These are phyloP conservation scores for Grapholita molesta DNA, from an alignment of 1,140 invertebrate genomes.

Conservation along the genomic window DNA sequence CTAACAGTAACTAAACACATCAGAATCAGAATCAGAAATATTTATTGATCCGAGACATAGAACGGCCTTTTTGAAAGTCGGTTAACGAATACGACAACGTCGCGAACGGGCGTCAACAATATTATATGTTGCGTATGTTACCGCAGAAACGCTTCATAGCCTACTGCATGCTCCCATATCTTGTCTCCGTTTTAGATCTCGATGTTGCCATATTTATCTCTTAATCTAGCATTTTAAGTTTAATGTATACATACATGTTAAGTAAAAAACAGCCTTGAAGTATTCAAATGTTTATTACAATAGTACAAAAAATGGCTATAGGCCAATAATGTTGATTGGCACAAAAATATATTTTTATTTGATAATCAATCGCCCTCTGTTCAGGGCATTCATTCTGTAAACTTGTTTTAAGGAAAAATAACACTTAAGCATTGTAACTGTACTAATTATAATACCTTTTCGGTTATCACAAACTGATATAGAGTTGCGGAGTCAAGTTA, in stretches of 20 bases:
- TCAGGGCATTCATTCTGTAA: no score
- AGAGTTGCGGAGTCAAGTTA: not conserved
- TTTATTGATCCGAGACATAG: not conserved
- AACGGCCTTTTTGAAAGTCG: not conserved
- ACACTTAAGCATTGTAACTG: not conserved
- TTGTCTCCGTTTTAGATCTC: constrained; percentile 41
- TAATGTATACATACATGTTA: not conserved
- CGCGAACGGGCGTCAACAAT: constrained; percentile 28
- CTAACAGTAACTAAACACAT: no score
- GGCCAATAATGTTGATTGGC: no score
- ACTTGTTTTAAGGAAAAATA: not conserved
- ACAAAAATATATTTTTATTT: no score
- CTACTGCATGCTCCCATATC: constrained; percentile 55
- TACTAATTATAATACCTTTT: not conserved
- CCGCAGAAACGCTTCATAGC: constrained; percentile 57
- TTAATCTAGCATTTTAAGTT: not conserved
- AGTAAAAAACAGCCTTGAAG: no score
- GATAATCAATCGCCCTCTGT: no score
- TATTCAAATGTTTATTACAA: no score
- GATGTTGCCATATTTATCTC: constrained; percentile 15
- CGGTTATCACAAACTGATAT: not conserved
- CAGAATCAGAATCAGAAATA: no score
- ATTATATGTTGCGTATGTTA: constrained; percentile 48
- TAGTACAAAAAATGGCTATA: no score
- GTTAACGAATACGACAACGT: constrained; percentile 20